Evolutionary conservation across 2,888 invertebrate genomes (phyloP).

Genomic region (Leptinotarsa haldemani): DNA sequence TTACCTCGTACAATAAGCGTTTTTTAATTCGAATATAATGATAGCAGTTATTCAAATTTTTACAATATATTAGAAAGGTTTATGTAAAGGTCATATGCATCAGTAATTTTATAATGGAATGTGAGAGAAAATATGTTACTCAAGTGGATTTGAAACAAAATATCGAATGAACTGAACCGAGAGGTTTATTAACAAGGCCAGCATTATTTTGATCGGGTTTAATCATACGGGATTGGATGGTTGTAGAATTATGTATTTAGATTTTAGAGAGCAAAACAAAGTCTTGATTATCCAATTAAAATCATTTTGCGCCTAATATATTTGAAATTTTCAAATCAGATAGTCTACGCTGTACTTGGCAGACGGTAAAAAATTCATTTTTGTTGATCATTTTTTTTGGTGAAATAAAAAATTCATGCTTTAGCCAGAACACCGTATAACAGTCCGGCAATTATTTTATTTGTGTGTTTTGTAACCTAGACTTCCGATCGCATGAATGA

Average conservation of each 20-base stretch:
- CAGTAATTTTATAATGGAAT: constrained; percentile 21
- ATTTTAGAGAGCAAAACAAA: background rate
- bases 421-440: too few species aligned
- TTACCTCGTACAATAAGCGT: constrained; percentile 3
- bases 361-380: too few species aligned
- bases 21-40: constrained; percentile 19
- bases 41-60: constrained; percentile 21
- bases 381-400: too few species aligned
- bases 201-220: background rate
- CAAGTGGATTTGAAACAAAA: constrained; percentile 10
- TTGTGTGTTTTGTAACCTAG: too few species aligned
- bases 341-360: too few species aligned
- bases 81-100: constrained; percentile 24
- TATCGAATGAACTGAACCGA: constrained; percentile 6
- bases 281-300: too few species aligned
- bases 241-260: background rate
- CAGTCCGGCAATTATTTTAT: too few species aligned
- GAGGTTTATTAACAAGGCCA: background rate
- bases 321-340: too few species aligned
- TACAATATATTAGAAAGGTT: constrained; percentile 26
- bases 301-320: too few species aligned
- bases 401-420: too few species aligned
- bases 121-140: constrained; percentile 16
- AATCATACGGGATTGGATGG: background rate
- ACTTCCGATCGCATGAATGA: too few species aligned